Percentiles rank a stretch among this genome's conserved stretches.
phyloP scores from a whole-genome alignment of 2,888 invertebrate species.

The Calliphora vomitoria region DNA sequence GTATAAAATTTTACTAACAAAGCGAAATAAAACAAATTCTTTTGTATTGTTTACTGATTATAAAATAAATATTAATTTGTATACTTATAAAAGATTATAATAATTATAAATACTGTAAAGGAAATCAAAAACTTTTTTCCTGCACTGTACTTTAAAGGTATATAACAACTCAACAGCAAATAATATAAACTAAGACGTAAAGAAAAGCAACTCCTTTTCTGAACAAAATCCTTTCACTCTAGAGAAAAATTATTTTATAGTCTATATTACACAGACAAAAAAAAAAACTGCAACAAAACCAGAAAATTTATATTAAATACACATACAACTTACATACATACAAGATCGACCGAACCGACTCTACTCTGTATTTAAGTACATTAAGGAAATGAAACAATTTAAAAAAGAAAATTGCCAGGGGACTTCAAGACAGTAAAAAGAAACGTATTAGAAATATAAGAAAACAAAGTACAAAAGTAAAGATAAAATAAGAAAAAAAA shows the following conservation, averaged over 20 bases:
- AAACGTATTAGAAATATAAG: conserved; percentile 28
- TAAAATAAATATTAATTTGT: too few relatives aligned
- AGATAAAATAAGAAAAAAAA: conserved; percentile 15
- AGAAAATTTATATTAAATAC: neutral
- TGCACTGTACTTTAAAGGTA: neutral
- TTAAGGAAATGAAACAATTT: conserved; percentile 71
- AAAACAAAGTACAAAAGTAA: neutral
- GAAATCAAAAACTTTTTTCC: neutral
- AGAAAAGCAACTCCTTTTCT: neutral
- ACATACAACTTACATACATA: neutral
- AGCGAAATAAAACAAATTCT: neutral
- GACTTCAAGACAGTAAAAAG: conserved; percentile 29
- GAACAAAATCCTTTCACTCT: conserved; percentile 8
- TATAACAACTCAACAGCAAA: neutral
- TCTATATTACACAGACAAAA: neutral
- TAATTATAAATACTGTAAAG: too few relatives aligned
- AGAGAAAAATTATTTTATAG: conserved; percentile 51
- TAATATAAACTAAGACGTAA: conserved; percentile 11
- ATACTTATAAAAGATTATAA: too few relatives aligned
- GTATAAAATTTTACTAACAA: neutral
- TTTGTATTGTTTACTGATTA: too few relatives aligned
- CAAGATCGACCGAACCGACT: conserved; percentile 11
- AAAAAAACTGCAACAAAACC: conserved; percentile 17
- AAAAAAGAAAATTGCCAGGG: conserved; percentile 56
- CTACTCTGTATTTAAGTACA: conserved; percentile 44